Base-by-base conservation (phyloP, 1,140 invertebrate species). In the Drosophila lacteicornis region DNA sequence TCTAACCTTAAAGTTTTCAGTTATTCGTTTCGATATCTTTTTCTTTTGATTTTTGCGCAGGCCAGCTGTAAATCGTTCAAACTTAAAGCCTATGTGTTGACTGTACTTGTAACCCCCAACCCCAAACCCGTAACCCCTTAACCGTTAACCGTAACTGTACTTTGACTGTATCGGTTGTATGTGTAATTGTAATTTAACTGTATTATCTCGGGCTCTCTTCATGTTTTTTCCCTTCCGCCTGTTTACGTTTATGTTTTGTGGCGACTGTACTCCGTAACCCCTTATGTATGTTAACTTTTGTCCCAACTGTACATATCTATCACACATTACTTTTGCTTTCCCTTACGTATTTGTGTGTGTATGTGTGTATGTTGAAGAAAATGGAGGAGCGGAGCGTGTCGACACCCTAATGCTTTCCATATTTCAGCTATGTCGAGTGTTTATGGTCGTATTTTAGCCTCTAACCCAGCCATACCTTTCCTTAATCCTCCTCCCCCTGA, bases 361-460 rank as follows among this genome's bases (percentile, higher is more conserved):
- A 30, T 57, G 13, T 40, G 25, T 49, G 33, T 49, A 19, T 56
- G 33, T 73, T 56, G 42, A 17, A 55, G 56, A 62, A 63, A 38
- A 53, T 63, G 50, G 40, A 75, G 58, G 58, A 73, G 70, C 70
- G 70, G 38, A 58, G 65, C 49, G 67, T 71, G 56, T 75, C 55
- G 59, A 45, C 61, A 53, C 73, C 55, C 60, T 87, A 88, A 87
- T 67, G 74, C 85, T 84, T 87, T 87, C 36, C 79, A 85, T 82
- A 80, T 87, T 87, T 88, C 84, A 87, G 84, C 84, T 79, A 79
- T 71, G 70, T 75, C 50, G 62, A 57, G 53, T 62, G 75, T 79
- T 56, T 57, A 38, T 50, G 53, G 58, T 33, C 33, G 45, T 27
- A 65, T 45, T 62, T 36, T 36, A 33, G 22, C 27, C 38, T n/a